Conservation (phyloP, 2,888 invertebrate genomes). For the Dendrolimus pini region DNA sequence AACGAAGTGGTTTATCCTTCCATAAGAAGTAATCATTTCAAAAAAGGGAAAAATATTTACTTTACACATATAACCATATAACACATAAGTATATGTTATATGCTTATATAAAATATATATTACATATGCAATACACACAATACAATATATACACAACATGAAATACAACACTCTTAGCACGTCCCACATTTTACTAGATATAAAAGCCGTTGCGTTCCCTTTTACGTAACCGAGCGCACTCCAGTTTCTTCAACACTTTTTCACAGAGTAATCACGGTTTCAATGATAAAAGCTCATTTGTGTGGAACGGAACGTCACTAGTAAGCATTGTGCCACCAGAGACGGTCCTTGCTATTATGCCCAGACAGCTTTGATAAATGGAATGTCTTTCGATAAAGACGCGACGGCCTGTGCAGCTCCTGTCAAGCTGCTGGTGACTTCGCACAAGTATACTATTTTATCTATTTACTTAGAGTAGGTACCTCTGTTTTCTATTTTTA, state of each 20-base stretch:
- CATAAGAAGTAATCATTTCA: too few relatives aligned
- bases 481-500: too few relatives aligned
- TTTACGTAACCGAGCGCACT: background rate
- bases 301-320: background rate
- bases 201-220: slow-evolving; percentile 14
- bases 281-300: background rate
- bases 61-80: too few relatives aligned
- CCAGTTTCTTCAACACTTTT: background rate
- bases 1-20: too few relatives aligned
- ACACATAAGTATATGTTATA: too few relatives aligned
- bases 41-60: too few relatives aligned
- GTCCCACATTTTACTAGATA: slow-evolving; percentile 6
- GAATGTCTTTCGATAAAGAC: background rate
- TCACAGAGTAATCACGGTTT: background rate
- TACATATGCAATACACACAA: too few relatives aligned
- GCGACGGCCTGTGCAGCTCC: background rate
- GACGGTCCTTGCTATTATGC: background rate
- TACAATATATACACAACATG: too few relatives aligned
- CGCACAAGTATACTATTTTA: background rate
- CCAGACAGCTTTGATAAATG: background rate
- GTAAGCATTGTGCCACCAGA: background rate
- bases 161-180: background rate
- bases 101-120: too few relatives aligned
- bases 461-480: too few relatives aligned
- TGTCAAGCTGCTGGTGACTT: background rate